Evolutionary conservation across 1,140 invertebrate species (phyloP), one percentile per base, ranked within the genome.

Genomic region (Ditylenchus dipsaci): DNA sequence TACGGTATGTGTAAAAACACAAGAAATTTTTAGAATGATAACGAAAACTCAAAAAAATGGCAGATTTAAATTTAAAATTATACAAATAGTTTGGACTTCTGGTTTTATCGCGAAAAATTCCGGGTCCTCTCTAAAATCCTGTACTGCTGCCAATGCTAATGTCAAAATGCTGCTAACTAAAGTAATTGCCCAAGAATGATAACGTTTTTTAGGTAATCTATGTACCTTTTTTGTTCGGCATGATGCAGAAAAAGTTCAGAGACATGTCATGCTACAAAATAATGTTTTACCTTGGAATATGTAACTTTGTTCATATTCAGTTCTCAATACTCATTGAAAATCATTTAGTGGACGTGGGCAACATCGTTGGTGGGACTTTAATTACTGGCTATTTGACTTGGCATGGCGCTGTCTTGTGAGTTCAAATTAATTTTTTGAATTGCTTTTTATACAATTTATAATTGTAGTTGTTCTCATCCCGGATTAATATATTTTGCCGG

Each of bases 181-280:
- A n/a, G n/a, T n/a, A n/a, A n/a, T n/a, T n/a, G n/a, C n/a, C n/a
- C n/a, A n/a, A n/a, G n/a, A n/a, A n/a, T n/a, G n/a, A n/a, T n/a
- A n/a, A n/a, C 8, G 3, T 53, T 53, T 7, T 53, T 53, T 17
- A 53, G 26, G n/a, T n/a, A 64, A n/a, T 64, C 19, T 29, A 38
- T 64, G 45, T 69, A 68, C 67, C 65, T 7, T 68, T 38, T 59
- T 56, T 68, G 21, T n/a, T 68, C 30, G 29, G 62, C 30, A 74
- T 65, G 74, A 27, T 30, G 38, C 29, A 21, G 27, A n/a, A 30
- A 33, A 71, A 38, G 15, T 56, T 66, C 26, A n/a, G 75, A 26
- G 19, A 30, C 21, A 17, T 68, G 5, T 60, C 70, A n/a, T 73
- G 63, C 63, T 73, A 68, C 42, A 71, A 74, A 49, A 65, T 68